Evolutionary conservation across 2,888 invertebrate species (phyloP).

Genomic region (Xylocampa areola): DNA sequence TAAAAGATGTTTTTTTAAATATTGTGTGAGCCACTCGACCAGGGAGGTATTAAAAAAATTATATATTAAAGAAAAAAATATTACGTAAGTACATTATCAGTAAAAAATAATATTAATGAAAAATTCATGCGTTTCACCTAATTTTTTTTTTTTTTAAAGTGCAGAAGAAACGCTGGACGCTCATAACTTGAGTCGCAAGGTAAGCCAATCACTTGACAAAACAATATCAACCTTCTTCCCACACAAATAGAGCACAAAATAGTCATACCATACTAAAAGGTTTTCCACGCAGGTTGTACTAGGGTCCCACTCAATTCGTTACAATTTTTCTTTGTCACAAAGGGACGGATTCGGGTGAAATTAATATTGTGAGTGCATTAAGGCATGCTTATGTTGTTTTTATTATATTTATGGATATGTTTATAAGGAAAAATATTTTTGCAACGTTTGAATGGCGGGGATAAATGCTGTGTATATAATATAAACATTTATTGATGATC

Average conservation of each 20-base stretch:
- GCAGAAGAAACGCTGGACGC: conserved; percentile 30
- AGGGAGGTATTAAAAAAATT: too few relatives aligned
- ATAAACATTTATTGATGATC: too few relatives aligned
- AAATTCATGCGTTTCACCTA: too few relatives aligned
- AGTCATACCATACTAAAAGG: conserved; percentile 53
- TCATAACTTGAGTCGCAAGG: conserved; percentile 49
- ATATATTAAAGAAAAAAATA: too few relatives aligned
- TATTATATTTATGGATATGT: conserved; percentile 32
- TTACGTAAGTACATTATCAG: too few relatives aligned
- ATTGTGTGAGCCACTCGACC: too few relatives aligned
- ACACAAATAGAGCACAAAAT: conserved; percentile 44
- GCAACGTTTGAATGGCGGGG: conserved; percentile 2
- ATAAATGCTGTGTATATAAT: neutral
- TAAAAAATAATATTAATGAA: too few relatives aligned
- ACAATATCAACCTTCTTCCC: conserved; percentile 53
- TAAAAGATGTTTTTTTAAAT: too few relatives aligned
- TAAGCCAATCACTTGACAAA: conserved; percentile 38
- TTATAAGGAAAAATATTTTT: conserved; percentile 20
- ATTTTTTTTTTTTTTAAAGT: neutral
- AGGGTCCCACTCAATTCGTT: conserved; percentile 82
- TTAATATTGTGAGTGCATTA: conserved; percentile 83
- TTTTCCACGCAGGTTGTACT: conserved; percentile 76
- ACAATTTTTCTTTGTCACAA: conserved; percentile 88
- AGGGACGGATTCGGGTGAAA: conserved; percentile 83
- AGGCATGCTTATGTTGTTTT: conserved; percentile 66